Conservation (phyloP, 1,140 invertebrate genomes). For the Zaprionus africanus region DNA sequence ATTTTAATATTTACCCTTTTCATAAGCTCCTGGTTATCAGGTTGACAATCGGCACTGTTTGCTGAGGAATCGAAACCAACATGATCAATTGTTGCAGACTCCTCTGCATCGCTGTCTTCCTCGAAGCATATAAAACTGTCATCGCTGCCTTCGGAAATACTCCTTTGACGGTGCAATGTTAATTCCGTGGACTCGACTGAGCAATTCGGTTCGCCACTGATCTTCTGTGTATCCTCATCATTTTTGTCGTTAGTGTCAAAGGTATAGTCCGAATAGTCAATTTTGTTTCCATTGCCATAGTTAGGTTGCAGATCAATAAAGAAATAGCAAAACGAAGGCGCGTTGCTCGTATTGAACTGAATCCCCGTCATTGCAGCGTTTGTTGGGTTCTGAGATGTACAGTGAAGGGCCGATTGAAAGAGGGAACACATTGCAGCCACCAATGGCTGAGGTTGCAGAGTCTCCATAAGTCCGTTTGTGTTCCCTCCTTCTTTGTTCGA, state of each 20-base stretch:
- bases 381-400: conserved; percentile 50
- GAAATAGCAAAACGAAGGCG: conserved; percentile 63
- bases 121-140: conserved; percentile 78
- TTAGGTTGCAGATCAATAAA: conserved; percentile 64
- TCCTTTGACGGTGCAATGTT: conserved; percentile 57
- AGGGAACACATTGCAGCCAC: conserved; percentile 63
- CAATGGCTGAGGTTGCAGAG: conserved; percentile 54
- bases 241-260: conserved; percentile 46
- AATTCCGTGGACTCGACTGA: background rate
- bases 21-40: conserved; percentile 33
- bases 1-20: conserved; percentile 58
- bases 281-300: conserved; percentile 35
- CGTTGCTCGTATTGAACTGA: conserved; percentile 42
- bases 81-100: conserved; percentile 14
- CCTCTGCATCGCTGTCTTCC: conserved; percentile 44
- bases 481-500: conserved; percentile 19
- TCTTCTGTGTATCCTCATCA: conserved; percentile 25
- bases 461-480: conserved; percentile 40
- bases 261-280: conserved; percentile 45
- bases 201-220: background rate
- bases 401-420: conserved; percentile 59
- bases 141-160: conserved; percentile 73
- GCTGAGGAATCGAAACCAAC: conserved; percentile 26
- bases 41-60: conserved; percentile 36
- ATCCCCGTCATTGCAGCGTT: conserved; percentile 45